Percentiles rank a stretch among this genome's conserved stretches.
phyloP scores from a whole-genome alignment of 30 jellyfish, hydroid and myxozoan genomes.

The Hydractinia echinata region DNA sequence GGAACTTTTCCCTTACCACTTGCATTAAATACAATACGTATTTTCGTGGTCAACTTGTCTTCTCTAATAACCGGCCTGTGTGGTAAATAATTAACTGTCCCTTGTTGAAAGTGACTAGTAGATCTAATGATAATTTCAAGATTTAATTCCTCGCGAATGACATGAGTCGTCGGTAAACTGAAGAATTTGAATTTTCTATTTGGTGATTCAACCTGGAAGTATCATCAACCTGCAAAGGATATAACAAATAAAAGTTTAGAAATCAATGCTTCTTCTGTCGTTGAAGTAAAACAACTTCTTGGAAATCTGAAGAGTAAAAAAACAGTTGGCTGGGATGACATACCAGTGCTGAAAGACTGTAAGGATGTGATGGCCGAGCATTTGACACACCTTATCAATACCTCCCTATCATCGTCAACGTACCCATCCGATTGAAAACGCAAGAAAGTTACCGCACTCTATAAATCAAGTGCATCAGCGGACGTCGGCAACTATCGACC shows the following conservation, averaged over 20 bases:
- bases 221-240: not conserved
- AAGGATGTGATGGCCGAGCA: not conserved
- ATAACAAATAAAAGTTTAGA: not conserved
- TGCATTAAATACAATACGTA: not conserved
- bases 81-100: not conserved
- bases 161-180: not conserved
- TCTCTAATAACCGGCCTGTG: not conserved
- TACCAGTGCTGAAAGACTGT: not conserved
- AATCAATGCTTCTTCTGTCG: not conserved
- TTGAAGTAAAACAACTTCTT: not conserved
- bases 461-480: too few species aligned
- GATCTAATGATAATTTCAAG: too few species aligned
- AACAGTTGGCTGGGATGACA: not conserved
- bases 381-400: constrained; percentile 2
- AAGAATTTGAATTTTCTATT: not conserved
- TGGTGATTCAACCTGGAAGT: too few species aligned
- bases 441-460: too few species aligned
- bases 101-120: too few species aligned
- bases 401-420: constrained; percentile 1
- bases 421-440: too few species aligned
- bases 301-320: not conserved
- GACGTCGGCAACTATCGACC: too few species aligned
- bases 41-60: not conserved
- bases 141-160: too few species aligned
- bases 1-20: not conserved